Conservation (phyloP, 2,888 invertebrate genomes). For the Esperia sulphurella region DNA sequence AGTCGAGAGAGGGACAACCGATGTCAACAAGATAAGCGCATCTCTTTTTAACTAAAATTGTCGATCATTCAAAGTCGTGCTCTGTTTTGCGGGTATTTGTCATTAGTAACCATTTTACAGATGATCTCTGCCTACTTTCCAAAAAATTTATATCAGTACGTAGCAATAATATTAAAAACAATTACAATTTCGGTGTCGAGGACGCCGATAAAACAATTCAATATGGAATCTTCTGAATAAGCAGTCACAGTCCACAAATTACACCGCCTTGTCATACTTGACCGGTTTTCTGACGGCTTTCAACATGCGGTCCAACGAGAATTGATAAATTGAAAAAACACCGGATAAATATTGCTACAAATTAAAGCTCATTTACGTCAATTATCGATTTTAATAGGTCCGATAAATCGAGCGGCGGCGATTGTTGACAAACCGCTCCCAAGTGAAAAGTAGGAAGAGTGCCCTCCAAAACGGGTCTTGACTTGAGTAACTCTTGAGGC, state of each 20-base stretch:
- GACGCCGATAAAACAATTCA: constrained; percentile 2
- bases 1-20: too few species aligned
- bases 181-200: constrained; percentile 1
- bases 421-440: constrained; percentile 24
- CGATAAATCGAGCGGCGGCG: constrained; percentile 23
- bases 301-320: constrained; percentile 11
- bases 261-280: constrained; percentile 2
- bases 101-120: too few species aligned
- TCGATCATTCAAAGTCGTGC: too few species aligned
- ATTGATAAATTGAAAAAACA: constrained; percentile 16
- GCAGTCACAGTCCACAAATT: constrained; percentile 7
- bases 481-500: constrained; percentile 10
- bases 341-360: constrained; percentile 19
- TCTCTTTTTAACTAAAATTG: too few species aligned
- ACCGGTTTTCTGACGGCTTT: constrained; percentile 4
- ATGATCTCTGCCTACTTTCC: too few species aligned
- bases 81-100: too few species aligned
- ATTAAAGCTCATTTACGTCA: constrained; percentile 38
- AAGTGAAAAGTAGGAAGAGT: constrained; percentile 29
- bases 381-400: constrained; percentile 40
- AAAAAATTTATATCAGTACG: too few species aligned
- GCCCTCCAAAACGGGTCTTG: constrained; percentile 31
- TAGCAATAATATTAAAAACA: neutral
- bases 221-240: constrained; percentile 4
- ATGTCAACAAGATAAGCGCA: too few species aligned